Conservation (phyloP, 2,888 invertebrate species). For the Drosophila rellima region DNA sequence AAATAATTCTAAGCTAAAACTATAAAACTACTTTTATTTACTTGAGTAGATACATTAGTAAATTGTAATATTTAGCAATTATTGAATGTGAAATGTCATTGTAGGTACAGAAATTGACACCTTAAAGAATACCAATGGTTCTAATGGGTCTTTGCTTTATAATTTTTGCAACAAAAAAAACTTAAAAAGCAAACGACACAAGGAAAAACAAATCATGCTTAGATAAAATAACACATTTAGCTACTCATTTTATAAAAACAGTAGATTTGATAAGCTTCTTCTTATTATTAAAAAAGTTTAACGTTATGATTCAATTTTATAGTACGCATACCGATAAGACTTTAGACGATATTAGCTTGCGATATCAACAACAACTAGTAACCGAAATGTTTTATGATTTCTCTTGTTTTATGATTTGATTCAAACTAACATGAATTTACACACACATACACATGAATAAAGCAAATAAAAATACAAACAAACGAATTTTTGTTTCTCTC, state of each 20-base stretch:
- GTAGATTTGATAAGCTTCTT: conserved; percentile 26
- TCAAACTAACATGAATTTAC: no score
- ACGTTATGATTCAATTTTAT: background rate
- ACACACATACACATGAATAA: no score
- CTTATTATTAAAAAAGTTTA: background rate
- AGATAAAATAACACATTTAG: conserved; percentile 1
- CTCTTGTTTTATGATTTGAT: no score
- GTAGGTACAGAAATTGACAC: no score
- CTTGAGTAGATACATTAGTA: no score
- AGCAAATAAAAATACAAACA: no score
- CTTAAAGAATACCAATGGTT: no score
- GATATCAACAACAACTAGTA: conserved; percentile 20
- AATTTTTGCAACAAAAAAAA: background rate
- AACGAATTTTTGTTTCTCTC: no score
- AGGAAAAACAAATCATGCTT: conserved; percentile 24
- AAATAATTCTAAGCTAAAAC: no score
- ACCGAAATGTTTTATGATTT: background rate
- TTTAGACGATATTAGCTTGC: conserved; percentile 10
- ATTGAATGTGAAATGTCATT: no score
- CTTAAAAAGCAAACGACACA: conserved; percentile 7
- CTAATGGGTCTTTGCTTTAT: background rate
- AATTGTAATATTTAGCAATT: no score
- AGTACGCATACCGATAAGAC: conserved; percentile 24
- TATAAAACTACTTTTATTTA: no score
- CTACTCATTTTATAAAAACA: conserved; percentile 8